phyloP scores from a whole-genome alignment of 1,140 invertebrate species.

The Lanistes nyassanus region DNA sequence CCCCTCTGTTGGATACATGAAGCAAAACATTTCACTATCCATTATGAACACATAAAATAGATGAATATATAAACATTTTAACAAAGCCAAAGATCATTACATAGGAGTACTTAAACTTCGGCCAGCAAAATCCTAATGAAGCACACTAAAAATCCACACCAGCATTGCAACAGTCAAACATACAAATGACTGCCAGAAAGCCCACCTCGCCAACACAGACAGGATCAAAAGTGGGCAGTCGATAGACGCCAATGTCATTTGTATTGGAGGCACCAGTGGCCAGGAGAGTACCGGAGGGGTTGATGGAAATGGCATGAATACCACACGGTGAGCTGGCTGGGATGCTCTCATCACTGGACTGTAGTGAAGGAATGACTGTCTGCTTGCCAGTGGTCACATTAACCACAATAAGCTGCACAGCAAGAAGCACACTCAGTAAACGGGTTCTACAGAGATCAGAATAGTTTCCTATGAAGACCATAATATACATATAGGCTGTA shows the following conservation, averaged over 20 bases:
- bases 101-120: too few relatives aligned
- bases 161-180: background rate
- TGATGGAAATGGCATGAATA: conserved; percentile 93
- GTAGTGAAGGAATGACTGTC: conserved; percentile 80
- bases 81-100: too few relatives aligned
- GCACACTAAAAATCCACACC: background rate
- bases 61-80: too few relatives aligned
- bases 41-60: too few relatives aligned
- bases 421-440: conserved; percentile 21
- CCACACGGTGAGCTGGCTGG: conserved; percentile 73
- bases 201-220: conserved; percentile 89
- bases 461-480: background rate
- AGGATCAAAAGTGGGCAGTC: conserved; percentile 91
- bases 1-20: too few relatives aligned
- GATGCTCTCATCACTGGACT: conserved; percentile 68
- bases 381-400: conserved; percentile 82
- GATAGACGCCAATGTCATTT: conserved; percentile 92
- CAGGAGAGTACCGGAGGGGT: conserved; percentile 88
- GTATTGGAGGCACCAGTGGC: conserved; percentile 94
- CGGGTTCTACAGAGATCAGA: background rate
- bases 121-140: too few relatives aligned
- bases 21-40: too few relatives aligned
- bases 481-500: background rate
- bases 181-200: background rate
- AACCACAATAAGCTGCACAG: conserved; percentile 81